phyloP scores from a whole-genome alignment of 1,140 invertebrate genomes.

The Drosophila nikananu region DNA sequence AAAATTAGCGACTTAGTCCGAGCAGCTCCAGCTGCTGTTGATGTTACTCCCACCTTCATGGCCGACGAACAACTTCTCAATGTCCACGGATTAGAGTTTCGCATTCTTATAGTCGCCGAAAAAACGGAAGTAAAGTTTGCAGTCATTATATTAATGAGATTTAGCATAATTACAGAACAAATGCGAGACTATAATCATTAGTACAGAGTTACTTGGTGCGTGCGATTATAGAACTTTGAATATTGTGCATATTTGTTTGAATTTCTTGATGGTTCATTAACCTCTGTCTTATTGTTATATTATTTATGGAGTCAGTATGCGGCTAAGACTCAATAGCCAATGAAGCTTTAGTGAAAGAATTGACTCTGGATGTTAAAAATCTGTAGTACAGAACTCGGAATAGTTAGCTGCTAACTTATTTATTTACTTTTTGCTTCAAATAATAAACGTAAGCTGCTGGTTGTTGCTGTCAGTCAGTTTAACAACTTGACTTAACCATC shows the following conservation, averaged over 20 bases:
- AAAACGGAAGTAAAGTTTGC: constrained; percentile 53
- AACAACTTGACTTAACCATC: too few relatives aligned
- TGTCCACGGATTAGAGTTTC: constrained; percentile 20
- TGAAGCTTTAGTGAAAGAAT: background rate
- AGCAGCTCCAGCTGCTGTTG: background rate
- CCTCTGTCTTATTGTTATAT: background rate
- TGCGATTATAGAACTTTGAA: constrained; percentile 13
- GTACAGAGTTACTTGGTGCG: constrained; percentile 12
- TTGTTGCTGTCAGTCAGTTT: too few relatives aligned
- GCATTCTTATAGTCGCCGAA: constrained; percentile 24
- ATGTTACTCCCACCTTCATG: constrained; percentile 57
- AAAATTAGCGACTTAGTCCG: background rate
- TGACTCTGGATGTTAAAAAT: background rate
- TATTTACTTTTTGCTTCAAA: background rate
- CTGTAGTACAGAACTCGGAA: background rate
- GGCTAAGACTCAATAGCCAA: background rate
- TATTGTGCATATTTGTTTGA: constrained; percentile 10
- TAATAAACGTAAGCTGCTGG: too few relatives aligned
- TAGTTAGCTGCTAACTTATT: background rate
- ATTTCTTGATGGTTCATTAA: constrained; percentile 12
- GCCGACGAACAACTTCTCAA: constrained; percentile 34
- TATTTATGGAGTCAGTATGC: background rate
- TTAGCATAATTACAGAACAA: constrained; percentile 46
- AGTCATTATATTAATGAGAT: constrained; percentile 64
- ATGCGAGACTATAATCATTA: constrained; percentile 51